A percentile compares a stretch with the other conserved stretches of the same genome.
Evolutionary conservation across 2,797 vertebrate genomes (phyloP).

Genomic region (Triplophysa bombifrons): DNA sequence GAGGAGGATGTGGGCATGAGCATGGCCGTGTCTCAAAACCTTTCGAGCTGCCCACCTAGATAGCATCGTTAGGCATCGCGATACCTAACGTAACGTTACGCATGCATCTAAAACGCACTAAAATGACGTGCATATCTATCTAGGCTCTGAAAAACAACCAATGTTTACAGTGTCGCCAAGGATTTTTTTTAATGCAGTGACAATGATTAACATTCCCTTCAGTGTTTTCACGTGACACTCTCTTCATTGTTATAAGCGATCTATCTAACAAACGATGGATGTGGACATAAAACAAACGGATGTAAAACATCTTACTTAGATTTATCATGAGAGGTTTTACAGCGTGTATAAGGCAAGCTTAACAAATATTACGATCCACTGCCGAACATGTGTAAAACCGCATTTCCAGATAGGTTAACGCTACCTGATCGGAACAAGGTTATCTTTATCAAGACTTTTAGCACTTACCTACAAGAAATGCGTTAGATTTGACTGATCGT

Average conservation of each 20-base stretch:
- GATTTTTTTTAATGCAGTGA: neutral
- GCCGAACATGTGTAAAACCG: neutral
- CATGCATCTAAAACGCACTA: neutral
- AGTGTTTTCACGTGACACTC: neutral
- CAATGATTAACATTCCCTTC: constrained; percentile 15
- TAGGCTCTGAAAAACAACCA: neutral
- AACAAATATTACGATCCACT: neutral
- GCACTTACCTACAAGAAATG: constrained; percentile 43
- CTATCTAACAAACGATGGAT: neutral
- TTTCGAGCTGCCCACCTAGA: neutral
- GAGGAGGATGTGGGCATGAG: neutral
- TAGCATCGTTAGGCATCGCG: neutral
- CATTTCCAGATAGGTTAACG: neutral
- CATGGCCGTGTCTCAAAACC: neutral
- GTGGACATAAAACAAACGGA: neutral
- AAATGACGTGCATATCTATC: neutral
- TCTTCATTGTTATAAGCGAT: neutral
- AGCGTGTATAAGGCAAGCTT: neutral
- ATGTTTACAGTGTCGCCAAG: neutral
- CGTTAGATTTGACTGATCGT: neutral
- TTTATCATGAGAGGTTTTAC: neutral
- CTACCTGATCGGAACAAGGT: neutral
- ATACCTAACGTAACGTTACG: neutral
- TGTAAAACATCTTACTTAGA: neutral
- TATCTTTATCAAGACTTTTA: neutral